A percentile compares a stretch with the other conserved stretches of the same genome.
Evolutionary conservation across 1,140 invertebrate species (phyloP).

Genomic region (Saccostrea echinata): DNA sequence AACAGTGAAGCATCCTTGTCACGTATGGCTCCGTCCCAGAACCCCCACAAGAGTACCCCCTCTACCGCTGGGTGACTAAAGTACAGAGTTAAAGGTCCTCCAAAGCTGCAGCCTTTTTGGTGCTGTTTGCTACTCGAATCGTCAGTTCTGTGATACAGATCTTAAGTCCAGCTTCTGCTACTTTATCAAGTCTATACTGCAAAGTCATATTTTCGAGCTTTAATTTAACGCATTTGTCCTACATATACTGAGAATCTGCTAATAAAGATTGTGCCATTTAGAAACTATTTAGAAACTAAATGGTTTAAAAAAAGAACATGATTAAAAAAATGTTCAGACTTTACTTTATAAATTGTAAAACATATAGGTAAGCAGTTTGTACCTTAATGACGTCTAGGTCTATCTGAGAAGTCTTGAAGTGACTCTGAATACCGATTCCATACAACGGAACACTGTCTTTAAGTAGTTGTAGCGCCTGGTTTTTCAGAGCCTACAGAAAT

Average conservation of each 20-base stretch:
- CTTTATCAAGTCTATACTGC: slow-evolving; percentile 61
- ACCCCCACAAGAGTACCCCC: slow-evolving; percentile 73
- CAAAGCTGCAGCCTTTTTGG: slow-evolving; percentile 50
- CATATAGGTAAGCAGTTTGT: not conserved
- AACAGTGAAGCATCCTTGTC: slow-evolving; percentile 47
- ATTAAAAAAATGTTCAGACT: not conserved
- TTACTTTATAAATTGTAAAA: too few species aligned
- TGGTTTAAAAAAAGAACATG: not conserved
- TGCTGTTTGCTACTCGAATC: slow-evolving; percentile 60
- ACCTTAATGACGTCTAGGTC: slow-evolving; percentile 47
- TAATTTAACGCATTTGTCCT: too few species aligned
- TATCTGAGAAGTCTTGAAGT: slow-evolving; percentile 51
- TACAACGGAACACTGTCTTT: slow-evolving; percentile 55
- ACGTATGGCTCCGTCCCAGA: slow-evolving; percentile 67
- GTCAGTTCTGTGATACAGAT: too few species aligned
- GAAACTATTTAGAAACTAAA: too few species aligned
- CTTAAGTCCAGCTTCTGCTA: slow-evolving; percentile 66
- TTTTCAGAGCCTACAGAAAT: slow-evolving; percentile 49
- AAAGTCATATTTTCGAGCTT: too few species aligned
- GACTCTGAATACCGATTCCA: slow-evolving; percentile 66
- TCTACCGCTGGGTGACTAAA: slow-evolving; percentile 72
- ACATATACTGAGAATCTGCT: too few species aligned
- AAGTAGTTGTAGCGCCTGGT: slow-evolving; percentile 53
- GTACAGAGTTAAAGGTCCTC: slow-evolving; percentile 62
- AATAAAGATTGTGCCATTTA: too few species aligned